These are phyloP conservation scores for Parochlus steinenii DNA, from an alignment of 2,888 invertebrate species.

Conservation along the genomic window DNA sequence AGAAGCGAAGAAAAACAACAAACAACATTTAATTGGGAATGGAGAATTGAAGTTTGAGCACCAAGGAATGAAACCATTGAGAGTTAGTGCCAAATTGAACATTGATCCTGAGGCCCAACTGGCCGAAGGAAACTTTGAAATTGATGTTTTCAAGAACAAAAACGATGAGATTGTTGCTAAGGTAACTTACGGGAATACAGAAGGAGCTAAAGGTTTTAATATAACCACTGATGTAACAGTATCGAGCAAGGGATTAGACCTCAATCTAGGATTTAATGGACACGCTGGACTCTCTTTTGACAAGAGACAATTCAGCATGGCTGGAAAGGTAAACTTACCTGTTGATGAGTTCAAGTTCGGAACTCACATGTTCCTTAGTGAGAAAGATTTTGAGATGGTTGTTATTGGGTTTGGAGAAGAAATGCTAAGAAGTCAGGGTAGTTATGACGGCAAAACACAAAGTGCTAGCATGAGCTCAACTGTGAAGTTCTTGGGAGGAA, in stretches of 20 bases:
- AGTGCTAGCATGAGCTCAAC: conserved; percentile 18
- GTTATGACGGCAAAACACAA: conserved; percentile 19
- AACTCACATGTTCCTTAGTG: conserved; percentile 20
- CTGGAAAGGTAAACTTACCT: conserved; percentile 23
- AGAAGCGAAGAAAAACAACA: conserved; percentile 34
- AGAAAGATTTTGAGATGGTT: conserved; percentile 22
- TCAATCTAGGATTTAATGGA: conserved; percentile 20
- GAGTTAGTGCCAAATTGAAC: conserved; percentile 30
- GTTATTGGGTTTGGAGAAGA: conserved; percentile 20
- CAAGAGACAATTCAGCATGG: conserved; percentile 21
- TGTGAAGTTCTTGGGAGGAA: conserved; percentile 19
- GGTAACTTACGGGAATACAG: conserved; percentile 20
- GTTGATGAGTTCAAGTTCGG: conserved; percentile 23
- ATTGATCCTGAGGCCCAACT: conserved; percentile 26
- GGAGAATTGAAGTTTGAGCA: conserved; percentile 47
- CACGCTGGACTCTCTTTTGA: conserved; percentile 22
- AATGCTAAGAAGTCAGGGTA: conserved; percentile 18
- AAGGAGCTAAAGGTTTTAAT: conserved; percentile 26
- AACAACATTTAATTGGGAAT: conserved; percentile 31
- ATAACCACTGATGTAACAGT: conserved; percentile 27
- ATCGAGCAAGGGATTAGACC: conserved; percentile 31
- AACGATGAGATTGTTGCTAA: conserved; percentile 35
- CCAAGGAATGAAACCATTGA: conserved; percentile 41
- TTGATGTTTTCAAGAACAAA: conserved; percentile 42
- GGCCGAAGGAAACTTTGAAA: conserved; percentile 28